phyloP scores from a whole-genome alignment of 1,140 invertebrate species.

The Dendroctonus valens region DNA sequence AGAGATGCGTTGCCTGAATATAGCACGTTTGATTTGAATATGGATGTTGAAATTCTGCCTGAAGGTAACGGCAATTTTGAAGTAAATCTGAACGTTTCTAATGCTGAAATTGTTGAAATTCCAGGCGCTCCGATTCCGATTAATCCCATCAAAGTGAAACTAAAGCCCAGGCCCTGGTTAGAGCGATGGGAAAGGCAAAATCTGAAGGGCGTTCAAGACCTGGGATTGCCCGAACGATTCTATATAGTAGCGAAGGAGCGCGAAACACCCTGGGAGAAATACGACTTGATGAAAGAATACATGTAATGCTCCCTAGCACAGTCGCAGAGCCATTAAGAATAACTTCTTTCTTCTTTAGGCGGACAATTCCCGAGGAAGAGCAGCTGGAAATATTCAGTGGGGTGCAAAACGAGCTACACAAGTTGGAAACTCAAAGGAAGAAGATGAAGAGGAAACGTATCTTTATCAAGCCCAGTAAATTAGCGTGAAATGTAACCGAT shows the following conservation, averaged over 20 bases:
- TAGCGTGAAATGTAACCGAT: constrained; percentile 47
- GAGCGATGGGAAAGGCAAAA: constrained; percentile 80
- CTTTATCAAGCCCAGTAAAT: constrained; percentile 64
- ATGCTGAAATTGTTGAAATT: neutral
- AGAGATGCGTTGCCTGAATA: constrained; percentile 92
- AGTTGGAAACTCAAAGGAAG: constrained; percentile 64
- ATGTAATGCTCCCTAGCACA: constrained; percentile 56
- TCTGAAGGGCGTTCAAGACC: constrained; percentile 73
- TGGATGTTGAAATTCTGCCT: constrained; percentile 78
- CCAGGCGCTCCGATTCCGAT: constrained; percentile 71
- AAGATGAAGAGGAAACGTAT: constrained; percentile 66
- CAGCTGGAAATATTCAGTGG: constrained; percentile 83
- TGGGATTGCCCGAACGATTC: constrained; percentile 62
- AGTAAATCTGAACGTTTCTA: neutral
- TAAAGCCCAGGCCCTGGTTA: constrained; percentile 85
- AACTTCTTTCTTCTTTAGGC: constrained; percentile 52
- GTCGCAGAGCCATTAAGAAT: neutral
- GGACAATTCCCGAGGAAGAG: constrained; percentile 83
- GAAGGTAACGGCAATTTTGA: constrained; percentile 56
- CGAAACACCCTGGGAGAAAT: constrained; percentile 81
- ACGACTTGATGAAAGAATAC: constrained; percentile 92
- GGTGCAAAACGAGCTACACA: constrained; percentile 71
- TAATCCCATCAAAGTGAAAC: constrained; percentile 78
- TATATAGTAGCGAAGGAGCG: constrained; percentile 57
- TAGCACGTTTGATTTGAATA: constrained; percentile 90